These are phyloP conservation scores for Hycleus phaleratus DNA, from an alignment of 1,140 invertebrate species.

Conservation along the genomic window DNA sequence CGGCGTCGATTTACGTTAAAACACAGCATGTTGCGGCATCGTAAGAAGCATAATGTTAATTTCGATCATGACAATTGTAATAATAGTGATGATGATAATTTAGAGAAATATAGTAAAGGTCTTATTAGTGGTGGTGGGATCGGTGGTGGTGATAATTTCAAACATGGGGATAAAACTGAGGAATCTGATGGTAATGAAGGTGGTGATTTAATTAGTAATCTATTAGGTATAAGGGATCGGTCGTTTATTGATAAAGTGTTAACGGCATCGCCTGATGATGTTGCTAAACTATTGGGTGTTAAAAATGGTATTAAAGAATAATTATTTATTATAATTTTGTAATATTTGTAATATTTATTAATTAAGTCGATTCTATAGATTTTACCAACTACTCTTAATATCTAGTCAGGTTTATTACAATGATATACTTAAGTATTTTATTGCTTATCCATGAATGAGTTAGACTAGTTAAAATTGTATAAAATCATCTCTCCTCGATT, in stretches of 20 bases:
- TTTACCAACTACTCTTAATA: conserved; percentile 12
- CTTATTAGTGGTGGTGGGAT: too few relatives aligned
- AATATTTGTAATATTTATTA: conserved; percentile 3
- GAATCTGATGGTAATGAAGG: conserved; percentile 48
- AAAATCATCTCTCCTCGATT: conserved; percentile 7
- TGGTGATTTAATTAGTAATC: conserved; percentile 77
- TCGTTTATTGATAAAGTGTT: conserved; percentile 82
- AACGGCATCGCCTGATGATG: conserved; percentile 72
- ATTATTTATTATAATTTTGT: neutral
- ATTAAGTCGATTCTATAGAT: conserved; percentile 1
- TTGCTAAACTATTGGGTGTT: conserved; percentile 78
- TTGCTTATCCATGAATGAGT: conserved; percentile 23
- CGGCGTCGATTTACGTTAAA: conserved; percentile 80
- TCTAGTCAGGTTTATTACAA: conserved; percentile 33
- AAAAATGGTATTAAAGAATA: conserved; percentile 46
- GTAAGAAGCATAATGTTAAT: conserved; percentile 67
- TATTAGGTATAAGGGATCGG: conserved; percentile 78
- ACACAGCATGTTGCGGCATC: conserved; percentile 85
- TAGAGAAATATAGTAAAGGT: neutral
- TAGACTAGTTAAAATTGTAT: conserved; percentile 28
- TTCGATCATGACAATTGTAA: conserved; percentile 25
- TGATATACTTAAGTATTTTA: conserved; percentile 15
- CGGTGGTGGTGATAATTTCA: conserved; percentile 1
- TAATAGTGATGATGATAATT: conserved; percentile 15
- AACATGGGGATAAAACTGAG: conserved; percentile 46